Evolutionary conservation across 2,113 vertebrate species (phyloP), one percentile per base, ranked within the genome.

Genomic region (Paramisgurnus dabryanus): DNA sequence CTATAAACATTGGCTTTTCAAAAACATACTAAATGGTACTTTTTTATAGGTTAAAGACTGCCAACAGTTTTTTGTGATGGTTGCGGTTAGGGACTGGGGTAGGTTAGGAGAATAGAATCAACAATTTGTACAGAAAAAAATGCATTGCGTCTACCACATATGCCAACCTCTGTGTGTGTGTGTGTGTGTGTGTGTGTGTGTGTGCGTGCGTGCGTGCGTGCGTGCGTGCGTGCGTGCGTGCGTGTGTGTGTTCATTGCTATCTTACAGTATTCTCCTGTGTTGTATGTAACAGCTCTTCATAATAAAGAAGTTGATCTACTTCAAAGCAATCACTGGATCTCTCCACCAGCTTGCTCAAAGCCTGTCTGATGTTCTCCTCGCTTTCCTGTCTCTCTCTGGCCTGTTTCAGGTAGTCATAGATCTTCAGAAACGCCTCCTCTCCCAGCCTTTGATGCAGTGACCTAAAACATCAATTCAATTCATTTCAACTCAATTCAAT

Each of bases 261-360:
- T 64, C 58, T 75, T 64, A 75, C 58, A 49, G 43, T 39, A 5
- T 64, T 75, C 11, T 34, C 53, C 53, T 57, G 47, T 50, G 80
- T 76, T n/a, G 67, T 79, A 76, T 79, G 83, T 3, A 95, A 86
- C 75, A 93, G 92, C 0, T 95, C 91, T 80, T 96, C 94, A 0
- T 95, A 94, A 83, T 94, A 96, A 27, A 96, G 90, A 61, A 95
- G 91, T 80, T 95, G 94, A 83, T 96, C 95, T 41, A 95, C 93
- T 82, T 95, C 91, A 49, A 95, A 93, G 75, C 91, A 88, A 22
- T 93, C 92, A 0, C 90, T 89, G 61, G 90, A 89, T 66, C 27
- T 85, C 12, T 92, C 84, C 27, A 91, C 91, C 80, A 91, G 41
- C 12, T 80, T 90, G 74, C 89, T 87, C 34, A 95, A 86, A 49